phyloP scores from a whole-genome alignment of 2,113 vertebrate genomes.

The Centrocercus urophasianus region DNA sequence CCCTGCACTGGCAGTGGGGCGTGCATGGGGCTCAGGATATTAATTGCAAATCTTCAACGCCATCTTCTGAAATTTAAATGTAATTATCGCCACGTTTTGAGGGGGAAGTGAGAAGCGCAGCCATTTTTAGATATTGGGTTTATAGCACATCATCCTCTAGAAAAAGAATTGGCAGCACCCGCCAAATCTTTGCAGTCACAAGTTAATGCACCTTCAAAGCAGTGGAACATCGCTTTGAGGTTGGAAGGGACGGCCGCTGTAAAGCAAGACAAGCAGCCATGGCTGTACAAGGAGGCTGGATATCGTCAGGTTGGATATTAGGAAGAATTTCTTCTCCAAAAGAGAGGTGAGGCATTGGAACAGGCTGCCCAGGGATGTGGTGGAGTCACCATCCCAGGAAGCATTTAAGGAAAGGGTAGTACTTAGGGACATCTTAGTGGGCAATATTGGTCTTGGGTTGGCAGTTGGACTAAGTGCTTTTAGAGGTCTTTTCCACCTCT shows the following conservation, averaged over 20 bases:
- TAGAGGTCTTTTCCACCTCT: no score
- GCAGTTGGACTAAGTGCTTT: no score
- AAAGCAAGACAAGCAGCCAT: not conserved
- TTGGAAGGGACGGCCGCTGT: not conserved
- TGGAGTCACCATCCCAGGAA: no score
- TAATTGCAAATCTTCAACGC: constrained; percentile 74
- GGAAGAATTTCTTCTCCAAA: no score
- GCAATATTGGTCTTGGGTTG: no score
- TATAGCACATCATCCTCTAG: not conserved
- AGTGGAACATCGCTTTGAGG: not conserved
- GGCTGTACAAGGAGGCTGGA: not conserved
- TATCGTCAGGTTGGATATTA: no score
- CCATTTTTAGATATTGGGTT: not conserved
- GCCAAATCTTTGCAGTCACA: not conserved
- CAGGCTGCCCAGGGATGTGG: no score
- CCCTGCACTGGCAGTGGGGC: not conserved
- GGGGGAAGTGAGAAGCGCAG: not conserved
- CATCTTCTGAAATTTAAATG: constrained; percentile 74
- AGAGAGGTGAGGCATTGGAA: no score
- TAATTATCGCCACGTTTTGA: constrained; percentile 44
- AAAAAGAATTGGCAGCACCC: not conserved
- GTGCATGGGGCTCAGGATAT: not conserved
- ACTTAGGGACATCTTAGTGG: no score
- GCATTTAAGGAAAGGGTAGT: no score
- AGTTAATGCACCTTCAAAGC: not conserved